These are phyloP conservation scores for Penaeus monodon DNA, from an alignment of 2,888 invertebrate species.

Conservation along the genomic window DNA sequence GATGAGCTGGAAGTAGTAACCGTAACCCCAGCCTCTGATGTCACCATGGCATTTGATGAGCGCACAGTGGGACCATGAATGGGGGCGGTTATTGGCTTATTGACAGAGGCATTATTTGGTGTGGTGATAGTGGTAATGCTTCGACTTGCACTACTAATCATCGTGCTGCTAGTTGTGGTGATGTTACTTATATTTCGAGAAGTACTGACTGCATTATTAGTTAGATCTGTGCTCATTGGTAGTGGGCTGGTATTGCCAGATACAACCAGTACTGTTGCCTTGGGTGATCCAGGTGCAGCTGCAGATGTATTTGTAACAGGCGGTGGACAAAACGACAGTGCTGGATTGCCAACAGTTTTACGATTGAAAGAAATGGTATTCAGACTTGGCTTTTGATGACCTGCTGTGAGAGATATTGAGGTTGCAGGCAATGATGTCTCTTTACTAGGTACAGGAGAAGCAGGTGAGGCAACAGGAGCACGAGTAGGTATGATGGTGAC, in stretches of 20 bases:
- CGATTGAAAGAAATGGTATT: conserved; percentile 53
- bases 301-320: conserved; percentile 13
- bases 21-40: too few species aligned
- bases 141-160: neutral
- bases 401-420: conserved; percentile 11
- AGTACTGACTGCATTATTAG: too few species aligned
- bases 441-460: neutral
- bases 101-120: neutral
- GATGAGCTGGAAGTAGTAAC: too few species aligned
- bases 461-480: conserved; percentile 27
- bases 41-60: neutral
- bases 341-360: conserved; percentile 53
- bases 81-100: conserved; percentile 3
- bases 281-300: neutral
- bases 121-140: conserved; percentile 21
- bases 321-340: conserved; percentile 48
- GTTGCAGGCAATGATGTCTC: conserved; percentile 6
- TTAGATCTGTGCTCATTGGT: neutral
- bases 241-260: conserved; percentile 4
- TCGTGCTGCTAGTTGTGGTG: too few species aligned
- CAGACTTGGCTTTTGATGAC: conserved; percentile 38
- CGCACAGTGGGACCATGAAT: conserved; percentile 11
- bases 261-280: conserved; percentile 14
- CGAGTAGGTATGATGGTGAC: conserved; percentile 38
- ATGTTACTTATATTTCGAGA: too few species aligned